Conservation (phyloP, 2,797 vertebrate genomes). For the Rhinella marina region DNA sequence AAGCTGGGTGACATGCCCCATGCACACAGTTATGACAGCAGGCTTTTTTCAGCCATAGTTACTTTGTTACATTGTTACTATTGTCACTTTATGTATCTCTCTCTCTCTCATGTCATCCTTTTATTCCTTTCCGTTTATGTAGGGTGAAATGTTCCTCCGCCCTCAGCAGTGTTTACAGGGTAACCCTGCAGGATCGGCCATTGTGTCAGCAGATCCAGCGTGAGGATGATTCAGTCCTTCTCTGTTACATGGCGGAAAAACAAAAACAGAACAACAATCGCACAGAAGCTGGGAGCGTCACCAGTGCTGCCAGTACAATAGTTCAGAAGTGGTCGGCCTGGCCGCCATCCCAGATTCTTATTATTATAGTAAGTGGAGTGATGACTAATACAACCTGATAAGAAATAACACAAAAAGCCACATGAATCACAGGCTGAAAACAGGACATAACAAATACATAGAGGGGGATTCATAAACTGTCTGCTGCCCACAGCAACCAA, state of each 20-base stretch:
- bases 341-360: constrained; percentile 5
- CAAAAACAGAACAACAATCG: constrained; percentile 15
- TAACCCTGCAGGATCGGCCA: neutral
- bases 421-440: neutral
- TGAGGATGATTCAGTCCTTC: neutral
- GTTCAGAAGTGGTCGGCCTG: neutral
- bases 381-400: constrained; percentile 33
- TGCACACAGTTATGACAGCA: neutral
- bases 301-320: constrained; percentile 1
- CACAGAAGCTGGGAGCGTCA: neutral
- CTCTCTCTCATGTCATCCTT: no score
- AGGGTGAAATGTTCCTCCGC: neutral
- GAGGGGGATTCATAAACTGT: neutral
- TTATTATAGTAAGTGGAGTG: constrained; percentile 34
- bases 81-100: no score
- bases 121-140: neutral
- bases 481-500: no score
- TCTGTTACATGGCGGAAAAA: neutral
- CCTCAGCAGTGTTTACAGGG: neutral
- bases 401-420: constrained; percentile 1
- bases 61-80: no score
- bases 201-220: neutral
- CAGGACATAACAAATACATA: neutral
- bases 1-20: neutral
- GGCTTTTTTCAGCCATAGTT: no score